Evolutionary conservation across 2,888 invertebrate genomes (phyloP).

Genomic region (Odiellus spinosus): DNA sequence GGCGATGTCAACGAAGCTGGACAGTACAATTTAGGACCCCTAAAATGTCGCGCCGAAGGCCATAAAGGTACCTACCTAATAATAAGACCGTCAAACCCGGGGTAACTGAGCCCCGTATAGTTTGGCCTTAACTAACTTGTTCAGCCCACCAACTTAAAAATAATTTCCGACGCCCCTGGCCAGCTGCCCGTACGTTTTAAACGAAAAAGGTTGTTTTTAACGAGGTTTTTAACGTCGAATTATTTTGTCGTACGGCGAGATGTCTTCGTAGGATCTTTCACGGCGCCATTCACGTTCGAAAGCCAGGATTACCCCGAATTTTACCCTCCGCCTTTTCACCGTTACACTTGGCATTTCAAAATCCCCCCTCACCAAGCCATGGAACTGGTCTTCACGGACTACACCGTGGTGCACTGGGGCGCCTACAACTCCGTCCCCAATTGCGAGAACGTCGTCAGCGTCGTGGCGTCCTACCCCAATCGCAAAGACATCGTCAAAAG

Average conservation of each 20-base stretch:
- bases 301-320: slow-evolving; percentile 18
- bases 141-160: too few species aligned
- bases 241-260: slow-evolving; percentile 7
- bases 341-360: slow-evolving; percentile 21
- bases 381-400: slow-evolving; percentile 22
- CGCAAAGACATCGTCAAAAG: slow-evolving; percentile 2
- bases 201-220: too few species aligned
- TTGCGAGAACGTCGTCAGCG: slow-evolving; percentile 19
- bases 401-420: slow-evolving; percentile 21
- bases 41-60: slow-evolving; percentile 17
- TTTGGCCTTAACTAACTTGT: too few species aligned
- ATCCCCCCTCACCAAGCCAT: slow-evolving; percentile 18
- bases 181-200: too few species aligned
- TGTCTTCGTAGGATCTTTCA: slow-evolving; percentile 16
- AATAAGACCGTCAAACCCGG: too few species aligned
- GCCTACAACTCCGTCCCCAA: slow-evolving; percentile 21
- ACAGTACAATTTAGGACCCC: slow-evolving; percentile 20
- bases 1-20: slow-evolving; percentile 22
- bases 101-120: too few species aligned
- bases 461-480: slow-evolving; percentile 11
- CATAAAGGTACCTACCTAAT: slow-evolving; percentile 19
- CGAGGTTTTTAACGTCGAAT: too few species aligned
- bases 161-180: too few species aligned
- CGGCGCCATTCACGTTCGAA: slow-evolving; percentile 19
- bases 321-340: slow-evolving; percentile 22